Conservation (phyloP, 2,888 invertebrate species). For the Torymus aiolomorphi region DNA sequence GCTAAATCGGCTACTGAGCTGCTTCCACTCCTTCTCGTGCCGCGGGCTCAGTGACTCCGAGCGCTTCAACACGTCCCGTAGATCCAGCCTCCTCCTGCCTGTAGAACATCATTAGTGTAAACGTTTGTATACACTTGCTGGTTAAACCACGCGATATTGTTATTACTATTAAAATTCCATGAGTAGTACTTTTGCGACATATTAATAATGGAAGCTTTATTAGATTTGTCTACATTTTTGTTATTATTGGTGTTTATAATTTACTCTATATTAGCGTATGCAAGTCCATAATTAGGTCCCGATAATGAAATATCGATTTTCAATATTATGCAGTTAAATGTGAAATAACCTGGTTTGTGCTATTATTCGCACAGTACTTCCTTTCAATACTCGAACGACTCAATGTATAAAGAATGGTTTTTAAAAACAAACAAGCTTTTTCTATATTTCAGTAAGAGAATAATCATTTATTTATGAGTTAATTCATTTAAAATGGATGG, state of each 20-base stretch:
- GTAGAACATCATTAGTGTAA: background rate
- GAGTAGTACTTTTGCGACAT: too few species aligned
- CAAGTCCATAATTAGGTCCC: slow-evolving; percentile 1
- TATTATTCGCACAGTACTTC: too few species aligned
- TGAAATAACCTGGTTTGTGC: too few species aligned
- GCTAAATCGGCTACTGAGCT: slow-evolving; percentile 69
- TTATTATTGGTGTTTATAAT: background rate
- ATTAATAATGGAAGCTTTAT: too few species aligned
- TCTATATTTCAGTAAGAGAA: too few species aligned
- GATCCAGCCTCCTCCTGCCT: slow-evolving; percentile 42
- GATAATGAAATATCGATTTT: slow-evolving; percentile 16
- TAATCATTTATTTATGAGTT: too few species aligned
- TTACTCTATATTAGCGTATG: background rate
- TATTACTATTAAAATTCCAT: too few species aligned
- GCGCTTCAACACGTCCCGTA: slow-evolving; percentile 77
- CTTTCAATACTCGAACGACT: background rate
- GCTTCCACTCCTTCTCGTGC: slow-evolving; percentile 78
- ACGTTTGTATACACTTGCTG: too few species aligned
- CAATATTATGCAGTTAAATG: background rate
- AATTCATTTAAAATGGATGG: too few species aligned
- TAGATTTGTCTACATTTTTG: background rate
- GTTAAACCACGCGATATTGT: too few species aligned
- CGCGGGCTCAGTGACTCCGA: slow-evolving; percentile 76
- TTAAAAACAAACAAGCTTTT: too few species aligned
- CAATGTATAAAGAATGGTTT: too few species aligned